phyloP scores from a whole-genome alignment of 2,888 invertebrate species.

The Aporophyla nigra region DNA sequence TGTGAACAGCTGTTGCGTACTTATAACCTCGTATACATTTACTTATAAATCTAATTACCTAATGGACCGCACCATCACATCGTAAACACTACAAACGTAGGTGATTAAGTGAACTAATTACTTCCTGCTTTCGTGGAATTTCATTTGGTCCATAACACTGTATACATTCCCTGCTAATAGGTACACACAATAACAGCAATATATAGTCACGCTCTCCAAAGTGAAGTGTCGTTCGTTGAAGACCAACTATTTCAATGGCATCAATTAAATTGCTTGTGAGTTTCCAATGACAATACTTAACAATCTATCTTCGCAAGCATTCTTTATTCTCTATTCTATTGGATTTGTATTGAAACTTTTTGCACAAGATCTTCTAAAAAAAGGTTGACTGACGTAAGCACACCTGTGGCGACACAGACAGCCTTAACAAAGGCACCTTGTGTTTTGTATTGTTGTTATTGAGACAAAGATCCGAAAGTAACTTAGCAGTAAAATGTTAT shows the following conservation, averaged over 20 bases:
- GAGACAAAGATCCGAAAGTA: constrained; percentile 52
- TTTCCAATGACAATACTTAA: constrained; percentile 56
- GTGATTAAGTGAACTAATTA: constrained; percentile 55
- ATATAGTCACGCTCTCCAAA: constrained; percentile 34
- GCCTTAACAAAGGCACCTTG: constrained; percentile 51
- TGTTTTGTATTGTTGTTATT: constrained; percentile 48
- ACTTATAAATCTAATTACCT: constrained; percentile 63
- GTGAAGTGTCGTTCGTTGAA: constrained; percentile 23
- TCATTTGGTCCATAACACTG: constrained; percentile 32
- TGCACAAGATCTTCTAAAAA: constrained; percentile 47
- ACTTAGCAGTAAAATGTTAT: constrained; percentile 29
- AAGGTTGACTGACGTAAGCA: constrained; percentile 38
- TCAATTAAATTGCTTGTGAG: constrained; percentile 45
- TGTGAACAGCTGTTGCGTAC: constrained; percentile 35
- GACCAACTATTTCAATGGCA: constrained; percentile 30
- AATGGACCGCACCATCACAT: constrained; percentile 47
- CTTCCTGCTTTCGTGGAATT: constrained; percentile 54
- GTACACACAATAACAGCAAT: constrained; percentile 29
- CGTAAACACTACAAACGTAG: constrained; percentile 47
- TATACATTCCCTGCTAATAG: constrained; percentile 21
- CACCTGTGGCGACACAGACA: constrained; percentile 55
- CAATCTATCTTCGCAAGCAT: constrained; percentile 53
- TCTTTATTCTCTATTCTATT: constrained; percentile 42
- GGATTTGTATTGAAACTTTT: constrained; percentile 41
- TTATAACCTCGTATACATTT: constrained; percentile 43